These are phyloP conservation scores for Calycopis cecrops DNA, from an alignment of 1,140 invertebrate species.

Conservation along the genomic window DNA sequence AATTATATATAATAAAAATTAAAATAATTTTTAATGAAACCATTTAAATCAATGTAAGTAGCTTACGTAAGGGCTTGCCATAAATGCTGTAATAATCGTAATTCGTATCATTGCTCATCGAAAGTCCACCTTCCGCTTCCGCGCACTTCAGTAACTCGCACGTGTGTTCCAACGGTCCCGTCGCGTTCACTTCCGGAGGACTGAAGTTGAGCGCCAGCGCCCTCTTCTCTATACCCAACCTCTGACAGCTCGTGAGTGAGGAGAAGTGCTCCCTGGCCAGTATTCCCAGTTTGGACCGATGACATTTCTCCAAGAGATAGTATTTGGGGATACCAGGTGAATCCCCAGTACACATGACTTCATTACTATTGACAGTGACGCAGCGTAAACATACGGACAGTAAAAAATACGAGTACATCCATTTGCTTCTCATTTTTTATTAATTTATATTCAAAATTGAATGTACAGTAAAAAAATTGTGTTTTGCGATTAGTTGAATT, in stretches of 20 bases:
- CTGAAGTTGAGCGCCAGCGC: constrained; percentile 80
- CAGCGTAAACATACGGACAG: background rate
- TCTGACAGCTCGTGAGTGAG: constrained; percentile 70
- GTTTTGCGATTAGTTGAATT: no score
- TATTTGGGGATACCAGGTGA: constrained; percentile 40
- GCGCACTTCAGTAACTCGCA: constrained; percentile 78
- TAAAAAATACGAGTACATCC: background rate
- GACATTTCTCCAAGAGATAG: constrained; percentile 56
- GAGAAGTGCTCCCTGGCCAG: constrained; percentile 44
- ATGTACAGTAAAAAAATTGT: no score
- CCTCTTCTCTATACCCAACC: constrained; percentile 75
- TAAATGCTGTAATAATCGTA: constrained; percentile 79
- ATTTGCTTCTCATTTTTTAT: background rate
- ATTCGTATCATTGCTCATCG: constrained; percentile 69
- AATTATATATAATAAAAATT: no score
- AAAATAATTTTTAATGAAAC: no score
- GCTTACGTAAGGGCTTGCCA: constrained; percentile 73
- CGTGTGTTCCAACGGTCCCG: constrained; percentile 48
- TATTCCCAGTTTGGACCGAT: constrained; percentile 47
- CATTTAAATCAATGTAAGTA: no score
- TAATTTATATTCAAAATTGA: no score
- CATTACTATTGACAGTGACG: background rate
- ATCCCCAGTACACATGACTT: constrained; percentile 13
- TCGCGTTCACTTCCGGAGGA: constrained; percentile 32
- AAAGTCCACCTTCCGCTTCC: constrained; percentile 71